Percentiles rank a stretch among this genome's conserved stretches.
Conservation (phyloP, 2,797 vertebrate genomes). For the Orientallactaga sibirica region DNA sequence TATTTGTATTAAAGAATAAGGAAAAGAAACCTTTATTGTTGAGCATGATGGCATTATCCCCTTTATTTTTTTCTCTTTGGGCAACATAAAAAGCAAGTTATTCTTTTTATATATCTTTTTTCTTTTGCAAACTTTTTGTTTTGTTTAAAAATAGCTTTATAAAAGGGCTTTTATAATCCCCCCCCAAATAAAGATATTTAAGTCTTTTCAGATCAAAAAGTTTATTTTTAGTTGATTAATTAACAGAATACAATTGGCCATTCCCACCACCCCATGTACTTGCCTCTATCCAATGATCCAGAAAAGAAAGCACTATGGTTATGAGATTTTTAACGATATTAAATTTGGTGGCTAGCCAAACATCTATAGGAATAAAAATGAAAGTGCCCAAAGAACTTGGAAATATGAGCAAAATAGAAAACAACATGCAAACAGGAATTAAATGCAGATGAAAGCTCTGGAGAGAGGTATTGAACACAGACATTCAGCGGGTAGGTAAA, state of each 20-base stretch:
- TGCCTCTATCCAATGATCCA: slow-evolving; percentile 10
- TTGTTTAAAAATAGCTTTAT: slow-evolving; percentile 93
- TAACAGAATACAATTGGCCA: slow-evolving; percentile 9
- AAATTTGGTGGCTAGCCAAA: slow-evolving; percentile 42
- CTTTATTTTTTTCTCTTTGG: slow-evolving; percentile 86
- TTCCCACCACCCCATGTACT: background rate
- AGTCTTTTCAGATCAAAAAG: slow-evolving; percentile 21
- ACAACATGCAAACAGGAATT: slow-evolving; percentile 54
- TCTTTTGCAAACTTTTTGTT: slow-evolving; percentile 92
- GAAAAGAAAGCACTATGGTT: background rate
- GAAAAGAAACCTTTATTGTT: slow-evolving; percentile 89
- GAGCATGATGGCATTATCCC: slow-evolving; percentile 91
- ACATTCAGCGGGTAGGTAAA: slow-evolving; percentile 64
- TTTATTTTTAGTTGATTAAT: slow-evolving; percentile 26
- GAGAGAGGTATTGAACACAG: slow-evolving; percentile 69
- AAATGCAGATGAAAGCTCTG: slow-evolving; percentile 75
- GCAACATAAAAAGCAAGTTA: slow-evolving; percentile 91
- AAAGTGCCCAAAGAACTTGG: slow-evolving; percentile 38
- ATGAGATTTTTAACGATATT: slow-evolving; percentile 30
- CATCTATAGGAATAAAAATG: slow-evolving; percentile 9
- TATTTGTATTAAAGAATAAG: slow-evolving; percentile 91
- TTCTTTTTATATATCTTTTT: slow-evolving; percentile 90
- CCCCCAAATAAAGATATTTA: too few relatives aligned
- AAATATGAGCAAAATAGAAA: slow-evolving; percentile 62
- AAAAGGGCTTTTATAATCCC: slow-evolving; percentile 92